phyloP scores from a whole-genome alignment of 2,888 invertebrate species.

The Petrophora chlorosata region DNA sequence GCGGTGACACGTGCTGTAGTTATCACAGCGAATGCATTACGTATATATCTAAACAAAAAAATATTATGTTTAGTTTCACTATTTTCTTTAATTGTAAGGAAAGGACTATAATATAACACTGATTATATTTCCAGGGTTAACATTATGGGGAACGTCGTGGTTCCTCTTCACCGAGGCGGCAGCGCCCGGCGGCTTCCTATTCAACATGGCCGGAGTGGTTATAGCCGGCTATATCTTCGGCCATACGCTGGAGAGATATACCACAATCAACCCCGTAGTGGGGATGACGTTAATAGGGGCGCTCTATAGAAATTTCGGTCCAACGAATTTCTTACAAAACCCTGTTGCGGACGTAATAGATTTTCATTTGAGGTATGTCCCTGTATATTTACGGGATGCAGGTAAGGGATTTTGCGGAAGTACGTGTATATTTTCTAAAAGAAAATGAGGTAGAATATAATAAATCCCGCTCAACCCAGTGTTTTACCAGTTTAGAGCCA shows the following conservation, averaged over 20 bases:
- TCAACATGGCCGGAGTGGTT: slow-evolving; percentile 65
- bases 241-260: slow-evolving; percentile 70
- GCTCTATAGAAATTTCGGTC: slow-evolving; percentile 64
- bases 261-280: slow-evolving; percentile 68
- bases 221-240: slow-evolving; percentile 67
- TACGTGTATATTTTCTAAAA: slow-evolving; percentile 23
- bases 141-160: slow-evolving; percentile 70
- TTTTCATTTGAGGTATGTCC: slow-evolving; percentile 71
- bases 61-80: too few relatives aligned
- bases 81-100: too few relatives aligned
- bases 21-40: too few relatives aligned
- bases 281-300: slow-evolving; percentile 75
- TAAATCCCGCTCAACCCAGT: background rate
- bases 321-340: slow-evolving; percentile 61
- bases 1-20: too few relatives aligned
- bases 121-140: slow-evolving; percentile 56
- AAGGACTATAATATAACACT: background rate
- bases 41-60: too few relatives aligned
- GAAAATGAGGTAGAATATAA: background rate
- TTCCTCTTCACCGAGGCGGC: slow-evolving; percentile 62
- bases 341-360: slow-evolving; percentile 64
- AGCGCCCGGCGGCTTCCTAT: slow-evolving; percentile 61
- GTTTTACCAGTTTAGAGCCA: too few relatives aligned
- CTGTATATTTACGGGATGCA: slow-evolving; percentile 30
- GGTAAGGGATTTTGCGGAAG: slow-evolving; percentile 36